A percentile compares a stretch with the other conserved stretches of the same genome.
Conservation (phyloP, 37 sponge, comb jelly and placozoan species). For the Geodia barretti region DNA sequence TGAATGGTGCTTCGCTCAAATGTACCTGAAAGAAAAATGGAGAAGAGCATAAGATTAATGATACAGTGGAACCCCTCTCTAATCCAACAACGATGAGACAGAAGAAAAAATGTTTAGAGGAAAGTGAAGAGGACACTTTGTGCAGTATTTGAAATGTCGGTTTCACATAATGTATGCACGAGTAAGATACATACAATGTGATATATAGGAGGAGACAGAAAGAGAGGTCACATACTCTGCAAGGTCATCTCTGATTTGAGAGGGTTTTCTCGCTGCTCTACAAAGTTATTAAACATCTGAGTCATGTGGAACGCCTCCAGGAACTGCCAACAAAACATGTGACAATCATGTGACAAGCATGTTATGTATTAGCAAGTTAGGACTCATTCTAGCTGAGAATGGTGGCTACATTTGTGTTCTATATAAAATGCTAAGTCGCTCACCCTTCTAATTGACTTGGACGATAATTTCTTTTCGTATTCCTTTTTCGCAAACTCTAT, state of each 20-base stretch:
- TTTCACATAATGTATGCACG: too few relatives aligned
- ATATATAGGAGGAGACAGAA: not conserved
- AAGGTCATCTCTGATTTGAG: constrained; percentile 25
- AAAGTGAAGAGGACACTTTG: too few relatives aligned
- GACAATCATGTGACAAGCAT: too few relatives aligned
- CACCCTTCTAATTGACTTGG: constrained; percentile 64
- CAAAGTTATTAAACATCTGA: constrained; percentile 87
- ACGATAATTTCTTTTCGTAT: constrained; percentile 44
- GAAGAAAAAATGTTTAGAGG: too few relatives aligned
- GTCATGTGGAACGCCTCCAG: constrained; percentile 75
- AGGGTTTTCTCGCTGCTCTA: constrained; percentile 72
- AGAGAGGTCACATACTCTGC: constrained; percentile 42
- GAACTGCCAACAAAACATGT: too few relatives aligned
- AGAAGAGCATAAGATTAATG: not conserved
- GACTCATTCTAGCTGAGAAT: too few relatives aligned
- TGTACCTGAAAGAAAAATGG: constrained; percentile 33
- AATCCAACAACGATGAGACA: too few relatives aligned
- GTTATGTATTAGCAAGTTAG: too few relatives aligned
- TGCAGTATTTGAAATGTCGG: too few relatives aligned
- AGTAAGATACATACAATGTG: not conserved
- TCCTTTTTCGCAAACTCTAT: constrained; percentile 35
- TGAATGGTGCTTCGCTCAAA: constrained; percentile 51
- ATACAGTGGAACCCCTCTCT: too few relatives aligned
- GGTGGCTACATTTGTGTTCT: too few relatives aligned
- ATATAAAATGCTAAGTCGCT: not conserved